Conservation (phyloP, 53 echinoderm and acorn worm species). For the Mesocentrotus franciscanus region DNA sequence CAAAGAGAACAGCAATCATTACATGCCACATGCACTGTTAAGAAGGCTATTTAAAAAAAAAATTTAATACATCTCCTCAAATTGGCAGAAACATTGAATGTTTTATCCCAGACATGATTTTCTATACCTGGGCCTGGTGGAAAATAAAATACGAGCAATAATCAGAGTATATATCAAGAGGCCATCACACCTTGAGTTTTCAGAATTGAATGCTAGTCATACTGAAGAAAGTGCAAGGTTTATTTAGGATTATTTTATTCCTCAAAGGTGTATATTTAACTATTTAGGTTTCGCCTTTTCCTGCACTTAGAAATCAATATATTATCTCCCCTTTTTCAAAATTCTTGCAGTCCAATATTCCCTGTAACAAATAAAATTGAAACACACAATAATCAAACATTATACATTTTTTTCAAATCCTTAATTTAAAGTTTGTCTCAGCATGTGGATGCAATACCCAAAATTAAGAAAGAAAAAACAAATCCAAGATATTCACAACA, state of each 20-base stretch:
- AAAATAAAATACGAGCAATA: background rate
- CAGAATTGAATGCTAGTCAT: background rate
- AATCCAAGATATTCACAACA: slow-evolving; percentile 19
- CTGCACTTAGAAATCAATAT: background rate
- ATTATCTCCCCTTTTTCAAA: background rate
- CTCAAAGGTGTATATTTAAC: background rate
- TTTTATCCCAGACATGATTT: background rate
- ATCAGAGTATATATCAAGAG: background rate
- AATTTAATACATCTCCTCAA: background rate
- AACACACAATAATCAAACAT: slow-evolving; percentile 1
- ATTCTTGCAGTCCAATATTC: background rate
- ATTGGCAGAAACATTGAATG: background rate
- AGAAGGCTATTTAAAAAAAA: background rate
- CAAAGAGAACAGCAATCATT: slow-evolving; percentile 26
- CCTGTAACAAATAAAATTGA: background rate
- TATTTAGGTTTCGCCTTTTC: background rate
- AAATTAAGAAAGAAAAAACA: background rate
- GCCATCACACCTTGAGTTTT: background rate
- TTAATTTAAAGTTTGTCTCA: background rate
- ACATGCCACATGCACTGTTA: slow-evolving; percentile 34
- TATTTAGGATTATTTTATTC: background rate
- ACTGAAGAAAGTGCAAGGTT: background rate
- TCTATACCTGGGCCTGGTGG: background rate
- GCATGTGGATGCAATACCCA: slow-evolving; percentile 10
- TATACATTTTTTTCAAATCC: background rate